Evolutionary conservation across 2,888 invertebrate genomes (phyloP).

Genomic region (Nomada fabriciana): DNA sequence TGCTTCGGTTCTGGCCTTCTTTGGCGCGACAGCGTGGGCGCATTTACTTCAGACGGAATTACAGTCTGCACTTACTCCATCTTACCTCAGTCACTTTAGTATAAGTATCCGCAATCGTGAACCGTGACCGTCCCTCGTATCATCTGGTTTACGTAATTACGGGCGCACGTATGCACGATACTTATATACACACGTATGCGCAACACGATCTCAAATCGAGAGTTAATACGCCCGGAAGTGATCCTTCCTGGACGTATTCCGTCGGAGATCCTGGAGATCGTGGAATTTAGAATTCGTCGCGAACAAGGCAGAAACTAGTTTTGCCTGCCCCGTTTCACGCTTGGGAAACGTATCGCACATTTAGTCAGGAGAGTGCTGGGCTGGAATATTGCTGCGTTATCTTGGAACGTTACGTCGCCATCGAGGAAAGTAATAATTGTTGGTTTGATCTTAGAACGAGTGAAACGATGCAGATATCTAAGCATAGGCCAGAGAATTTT

Average conservation of each 20-base stretch:
- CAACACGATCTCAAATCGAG: conserved; percentile 46
- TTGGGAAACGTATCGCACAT: conserved; percentile 19
- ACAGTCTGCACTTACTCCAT: conserved; percentile 70
- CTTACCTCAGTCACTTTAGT: conserved; percentile 67
- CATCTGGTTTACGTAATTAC: conserved; percentile 75
- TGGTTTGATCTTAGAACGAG: not conserved
- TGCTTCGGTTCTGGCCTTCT: conserved; percentile 70
- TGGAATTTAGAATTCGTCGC: conserved; percentile 25
- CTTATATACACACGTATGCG: not conserved
- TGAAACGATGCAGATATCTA: conserved; percentile 5
- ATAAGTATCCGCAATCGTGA: conserved; percentile 72
- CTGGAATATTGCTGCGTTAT: conserved; percentile 28
- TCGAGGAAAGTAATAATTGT: conserved; percentile 30
- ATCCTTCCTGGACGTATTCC: not conserved
- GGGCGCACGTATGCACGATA: conserved; percentile 21
- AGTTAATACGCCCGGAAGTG: conserved; percentile 65
- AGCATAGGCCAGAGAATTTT: conserved; percentile 2
- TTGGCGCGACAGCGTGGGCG: conserved; percentile 71
- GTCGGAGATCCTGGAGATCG: conserved; percentile 22
- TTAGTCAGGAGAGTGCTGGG: conserved; percentile 15
- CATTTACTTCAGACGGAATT: conserved; percentile 72
- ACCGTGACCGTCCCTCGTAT: conserved; percentile 71
- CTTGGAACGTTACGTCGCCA: conserved; percentile 15
- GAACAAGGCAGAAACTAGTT: conserved; percentile 19
- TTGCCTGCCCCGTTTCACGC: conserved; percentile 15